phyloP scores from a whole-genome alignment of 1,140 invertebrate species.

The Medauroidea extradentata region DNA sequence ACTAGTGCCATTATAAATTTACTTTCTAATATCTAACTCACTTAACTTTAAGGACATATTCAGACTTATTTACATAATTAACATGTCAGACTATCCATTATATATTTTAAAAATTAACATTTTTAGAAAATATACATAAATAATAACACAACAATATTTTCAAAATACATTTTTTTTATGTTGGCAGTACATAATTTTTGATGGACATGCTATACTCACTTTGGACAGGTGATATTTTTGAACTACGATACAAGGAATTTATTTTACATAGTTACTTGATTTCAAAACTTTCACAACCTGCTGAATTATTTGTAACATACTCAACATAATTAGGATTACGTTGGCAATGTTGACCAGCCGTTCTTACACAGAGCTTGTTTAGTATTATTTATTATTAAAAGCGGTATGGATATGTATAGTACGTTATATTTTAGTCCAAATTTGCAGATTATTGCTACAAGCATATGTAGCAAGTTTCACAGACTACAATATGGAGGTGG shows the following conservation, averaged over 20 bases:
- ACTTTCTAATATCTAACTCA: conserved; percentile 1
- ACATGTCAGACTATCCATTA: neutral
- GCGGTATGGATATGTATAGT: conserved; percentile 17
- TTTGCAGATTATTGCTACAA: too few relatives aligned
- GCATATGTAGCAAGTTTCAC: neutral
- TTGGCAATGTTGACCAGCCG: neutral
- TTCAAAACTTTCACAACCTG: conserved; percentile 11
- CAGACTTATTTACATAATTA: conserved; percentile 5
- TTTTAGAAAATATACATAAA: conserved; percentile 11
- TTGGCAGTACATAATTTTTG: neutral
- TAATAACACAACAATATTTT: neutral
- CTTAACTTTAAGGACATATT: conserved; percentile 8
- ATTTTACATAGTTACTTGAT: neutral
- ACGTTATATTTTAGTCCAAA: too few relatives aligned
- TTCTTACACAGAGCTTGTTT: conserved; percentile 2
- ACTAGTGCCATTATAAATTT: conserved; percentile 13
- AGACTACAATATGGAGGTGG: neutral
- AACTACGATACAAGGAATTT: conserved; percentile 1
- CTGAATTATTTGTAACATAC: neutral
- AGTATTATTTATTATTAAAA: conserved; percentile 6
- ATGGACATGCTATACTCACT: conserved; percentile 16
- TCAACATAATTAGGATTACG: too few relatives aligned
- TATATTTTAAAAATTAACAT: conserved; percentile 13
- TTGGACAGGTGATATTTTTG: conserved; percentile 12
- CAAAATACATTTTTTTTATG: too few relatives aligned